These are phyloP conservation scores for Microplitis demolitor DNA, from an alignment of 1,140 invertebrate species.

Conservation along the genomic window DNA sequence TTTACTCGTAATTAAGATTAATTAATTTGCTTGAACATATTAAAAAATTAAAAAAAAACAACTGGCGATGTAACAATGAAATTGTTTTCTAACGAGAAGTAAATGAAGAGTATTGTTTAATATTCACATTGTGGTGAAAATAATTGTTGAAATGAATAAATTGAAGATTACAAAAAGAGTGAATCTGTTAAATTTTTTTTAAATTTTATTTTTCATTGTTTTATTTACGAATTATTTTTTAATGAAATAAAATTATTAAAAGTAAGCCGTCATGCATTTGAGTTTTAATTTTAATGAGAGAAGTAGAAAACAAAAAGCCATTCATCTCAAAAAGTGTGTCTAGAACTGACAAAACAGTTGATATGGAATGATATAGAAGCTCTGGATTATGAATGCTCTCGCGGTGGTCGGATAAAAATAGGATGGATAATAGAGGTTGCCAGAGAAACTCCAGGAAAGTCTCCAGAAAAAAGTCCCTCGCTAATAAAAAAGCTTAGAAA, in stretches of 20 bases:
- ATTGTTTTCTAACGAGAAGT: too few species aligned
- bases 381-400: slow-evolving; percentile 52
- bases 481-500: not conserved
- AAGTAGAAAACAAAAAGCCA: slow-evolving; percentile 53
- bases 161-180: too few species aligned
- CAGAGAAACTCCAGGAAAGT: slow-evolving; percentile 33
- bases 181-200: too few species aligned
- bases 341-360: slow-evolving; percentile 61
- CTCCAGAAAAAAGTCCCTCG: slow-evolving; percentile 20
- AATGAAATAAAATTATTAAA: slow-evolving; percentile 16
- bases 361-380: slow-evolving; percentile 54
- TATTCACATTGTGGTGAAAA: not conserved
- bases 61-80: too few species aligned
- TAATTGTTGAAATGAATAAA: not conserved
- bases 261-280: not conserved
- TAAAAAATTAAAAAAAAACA: too few species aligned
- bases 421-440: slow-evolving; percentile 31
- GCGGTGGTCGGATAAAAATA: slow-evolving; percentile 35
- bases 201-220: not conserved
- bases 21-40: too few species aligned
- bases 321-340: slow-evolving; percentile 44
- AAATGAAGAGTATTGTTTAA: too few species aligned
- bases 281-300: slow-evolving; percentile 52
- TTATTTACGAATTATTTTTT: not conserved
- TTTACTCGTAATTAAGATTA: too few species aligned